Base-by-base conservation (phyloP, 2,888 invertebrate species). In the Tineola bisselliella region DNA sequence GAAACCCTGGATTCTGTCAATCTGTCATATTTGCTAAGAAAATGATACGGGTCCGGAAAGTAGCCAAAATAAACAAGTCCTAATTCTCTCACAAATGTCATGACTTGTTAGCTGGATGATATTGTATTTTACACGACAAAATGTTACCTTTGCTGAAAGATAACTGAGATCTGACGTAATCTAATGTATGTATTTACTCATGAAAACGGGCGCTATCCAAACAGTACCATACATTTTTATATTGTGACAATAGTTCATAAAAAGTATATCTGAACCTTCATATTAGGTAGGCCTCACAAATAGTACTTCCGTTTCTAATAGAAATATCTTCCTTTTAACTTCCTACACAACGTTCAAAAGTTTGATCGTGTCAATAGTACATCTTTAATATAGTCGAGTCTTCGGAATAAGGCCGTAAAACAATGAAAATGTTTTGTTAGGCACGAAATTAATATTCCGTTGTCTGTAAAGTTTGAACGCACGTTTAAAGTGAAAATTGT, bases 1-100 rank as follows among this genome's bases (percentile, higher is more conserved):
- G 54, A 54, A 54, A 52, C 18, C 25, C 19, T 19, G 54, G 11
- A n/a, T 18, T 18, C 54, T 54, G 54, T 54, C 54, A 54, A 18
- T 54, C 48, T 25, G 54, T 54, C 18, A 54, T 54, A 54, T 54
- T 54, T 54, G 25, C 54, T n/a, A 25, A 25, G 54, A 54, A 54
- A 48, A 54, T 25, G 54, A 54, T 54, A 54, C 54, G 54, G 54
- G 54, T 54, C 54, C 54, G 54, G 54, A 12, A 54, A 25, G 25
- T 18, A 3, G 54, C 54, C 25, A 54, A 54, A 54, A 54, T 54
- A 54, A 54, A 54, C 54, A 54, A 25, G 19, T 6, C 25, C 54
- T 25, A 54, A 54, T 54, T 54, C 54, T 18, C 54, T 54, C 54
- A 25, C 54, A 18, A 54, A 25, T 54, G 54, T 54, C 54, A 18